These are phyloP conservation scores for Tethea ocularis DNA, from an alignment of 2,888 invertebrate genomes.

Conservation along the genomic window DNA sequence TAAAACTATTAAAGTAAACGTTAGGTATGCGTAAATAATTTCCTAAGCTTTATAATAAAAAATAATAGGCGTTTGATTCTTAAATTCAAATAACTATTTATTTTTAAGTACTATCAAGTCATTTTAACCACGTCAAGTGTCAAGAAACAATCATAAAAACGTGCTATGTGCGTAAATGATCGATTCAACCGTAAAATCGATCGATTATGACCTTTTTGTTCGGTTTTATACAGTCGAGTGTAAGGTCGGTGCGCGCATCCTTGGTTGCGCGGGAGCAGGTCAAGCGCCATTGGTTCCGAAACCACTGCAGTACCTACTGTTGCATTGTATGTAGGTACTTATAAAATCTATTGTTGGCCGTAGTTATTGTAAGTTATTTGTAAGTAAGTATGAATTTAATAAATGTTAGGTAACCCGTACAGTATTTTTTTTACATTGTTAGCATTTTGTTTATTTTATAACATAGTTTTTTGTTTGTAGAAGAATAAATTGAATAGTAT, in stretches of 20 bases:
- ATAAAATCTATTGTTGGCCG: neutral
- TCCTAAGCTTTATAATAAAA: too few species aligned
- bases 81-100: too few species aligned
- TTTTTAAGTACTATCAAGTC: neutral
- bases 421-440: neutral
- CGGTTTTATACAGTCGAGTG: slow-evolving; percentile 18
- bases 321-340: neutral
- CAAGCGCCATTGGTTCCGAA: neutral
- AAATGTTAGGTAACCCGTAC: neutral
- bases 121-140: slow-evolving; percentile 5
- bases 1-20: too few species aligned
- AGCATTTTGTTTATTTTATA: too few species aligned
- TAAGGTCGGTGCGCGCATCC: slow-evolving; percentile 14
- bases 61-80: too few species aligned
- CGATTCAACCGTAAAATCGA: slow-evolving; percentile 32
- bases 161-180: slow-evolving; percentile 25
- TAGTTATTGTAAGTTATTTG: too few species aligned
- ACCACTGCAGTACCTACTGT: neutral
- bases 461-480: too few species aligned
- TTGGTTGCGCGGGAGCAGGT: slow-evolving; percentile 1
- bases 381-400: neutral
- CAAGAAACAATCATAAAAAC: slow-evolving; percentile 16
- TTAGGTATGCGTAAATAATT: too few species aligned
- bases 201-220: slow-evolving; percentile 27
- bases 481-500: too few species aligned